Evolutionary conservation across 37 sponge, comb jelly and placozoan genomes (phyloP).

Genomic region (Agelas oroides): DNA sequence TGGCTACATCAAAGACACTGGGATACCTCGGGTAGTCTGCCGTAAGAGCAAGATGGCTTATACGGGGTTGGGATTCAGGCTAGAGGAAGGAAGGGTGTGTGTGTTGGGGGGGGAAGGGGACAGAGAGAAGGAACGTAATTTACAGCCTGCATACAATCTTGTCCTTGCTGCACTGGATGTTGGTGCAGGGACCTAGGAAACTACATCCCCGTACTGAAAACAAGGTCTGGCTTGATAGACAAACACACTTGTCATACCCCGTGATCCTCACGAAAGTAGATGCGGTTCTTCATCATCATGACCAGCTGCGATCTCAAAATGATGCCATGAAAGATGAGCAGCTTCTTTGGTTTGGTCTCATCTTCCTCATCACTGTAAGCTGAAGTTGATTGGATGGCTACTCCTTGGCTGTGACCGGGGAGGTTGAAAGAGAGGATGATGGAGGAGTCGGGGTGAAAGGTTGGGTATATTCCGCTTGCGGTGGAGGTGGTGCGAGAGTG

Average conservation of each 20-base stretch:
- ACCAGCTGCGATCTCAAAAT: conserved; percentile 85
- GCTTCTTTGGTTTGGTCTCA: conserved; percentile 4
- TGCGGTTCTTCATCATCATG: conserved; percentile 57
- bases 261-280: conserved; percentile 5
- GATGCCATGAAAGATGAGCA: conserved; percentile 62
- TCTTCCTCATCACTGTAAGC: conserved; percentile 9
- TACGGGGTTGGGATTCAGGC: conserved; percentile 18
- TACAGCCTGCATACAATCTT: no score
- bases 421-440: background rate
- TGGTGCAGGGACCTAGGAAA: no score
- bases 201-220: no score
- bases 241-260: no score
- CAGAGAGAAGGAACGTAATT: no score
- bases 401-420: conserved; percentile 11
- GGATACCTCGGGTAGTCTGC: conserved; percentile 58
- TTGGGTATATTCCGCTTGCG: background rate
- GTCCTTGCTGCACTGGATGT: no score
- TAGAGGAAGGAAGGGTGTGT: background rate
- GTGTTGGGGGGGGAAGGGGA: no score
- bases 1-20: conserved; percentile 44
- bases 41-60: conserved; percentile 32
- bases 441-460: no score
- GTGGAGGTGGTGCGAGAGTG: background rate
- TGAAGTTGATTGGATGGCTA: background rate
- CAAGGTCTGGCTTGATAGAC: no score